Conservation (phyloP, 2,113 vertebrate species). For the Rhegmatorhina hoffmannsi region DNA sequence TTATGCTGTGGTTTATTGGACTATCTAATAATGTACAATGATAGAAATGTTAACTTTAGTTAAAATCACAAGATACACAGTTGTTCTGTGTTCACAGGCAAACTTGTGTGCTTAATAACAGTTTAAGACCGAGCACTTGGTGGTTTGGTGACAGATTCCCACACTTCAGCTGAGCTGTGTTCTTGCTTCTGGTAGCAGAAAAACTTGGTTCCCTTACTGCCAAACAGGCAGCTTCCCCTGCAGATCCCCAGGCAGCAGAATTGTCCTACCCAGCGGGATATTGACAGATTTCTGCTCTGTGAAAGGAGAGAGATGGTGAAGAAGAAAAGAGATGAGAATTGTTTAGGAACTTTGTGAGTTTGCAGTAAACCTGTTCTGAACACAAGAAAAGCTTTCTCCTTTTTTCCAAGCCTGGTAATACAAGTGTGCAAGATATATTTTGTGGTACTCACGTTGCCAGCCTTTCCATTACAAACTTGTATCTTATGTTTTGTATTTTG, state of each 20-base stretch:
- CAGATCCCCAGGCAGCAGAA: background rate
- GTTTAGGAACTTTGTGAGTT: background rate
- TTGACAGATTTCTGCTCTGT: background rate
- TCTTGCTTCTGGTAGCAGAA: background rate
- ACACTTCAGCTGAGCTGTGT: background rate
- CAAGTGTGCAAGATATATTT: rapidly evolving
- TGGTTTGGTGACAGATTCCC: background rate
- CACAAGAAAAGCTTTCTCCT: background rate
- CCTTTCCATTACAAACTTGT: background rate
- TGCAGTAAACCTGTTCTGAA: background rate
- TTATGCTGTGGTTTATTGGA: background rate
- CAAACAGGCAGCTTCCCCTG: background rate
- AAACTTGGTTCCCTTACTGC: background rate
- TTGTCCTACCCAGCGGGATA: background rate
- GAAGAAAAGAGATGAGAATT: background rate
- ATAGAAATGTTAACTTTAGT: background rate
- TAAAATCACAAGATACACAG: background rate
- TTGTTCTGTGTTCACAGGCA: background rate
- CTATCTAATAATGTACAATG: background rate
- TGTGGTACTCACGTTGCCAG: background rate
- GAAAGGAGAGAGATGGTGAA: background rate
- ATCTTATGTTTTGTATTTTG: background rate
- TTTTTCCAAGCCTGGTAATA: background rate
- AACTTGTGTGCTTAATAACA: background rate
- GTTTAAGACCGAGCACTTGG: background rate